These are phyloP conservation scores for Habroteleia sp. DNA, from an alignment of 2,888 invertebrate species.

Conservation along the genomic window DNA sequence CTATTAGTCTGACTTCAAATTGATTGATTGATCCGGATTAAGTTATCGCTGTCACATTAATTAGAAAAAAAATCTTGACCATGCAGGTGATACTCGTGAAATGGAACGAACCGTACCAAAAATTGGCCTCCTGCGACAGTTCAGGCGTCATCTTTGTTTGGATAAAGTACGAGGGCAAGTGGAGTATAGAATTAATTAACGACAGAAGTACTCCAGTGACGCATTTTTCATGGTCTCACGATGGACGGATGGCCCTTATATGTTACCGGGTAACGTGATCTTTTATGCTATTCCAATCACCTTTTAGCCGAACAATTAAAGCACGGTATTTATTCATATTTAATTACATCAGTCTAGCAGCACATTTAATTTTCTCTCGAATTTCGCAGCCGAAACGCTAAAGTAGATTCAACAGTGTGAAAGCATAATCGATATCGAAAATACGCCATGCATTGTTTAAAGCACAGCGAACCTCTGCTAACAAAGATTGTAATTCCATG, in stretches of 20 bases:
- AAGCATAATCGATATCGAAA: conserved; percentile 30
- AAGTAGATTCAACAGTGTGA: conserved; percentile 4
- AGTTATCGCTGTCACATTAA: neutral
- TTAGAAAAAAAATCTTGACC: conserved; percentile 11
- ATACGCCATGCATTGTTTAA: conserved; percentile 12
- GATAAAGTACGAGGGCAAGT: conserved; percentile 99
- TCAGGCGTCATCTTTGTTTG: conserved; percentile 99
- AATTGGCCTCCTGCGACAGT: conserved; percentile 98
- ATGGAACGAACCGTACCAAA: conserved; percentile 99
- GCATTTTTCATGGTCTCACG: conserved; percentile 99
- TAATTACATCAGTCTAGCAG: too few relatives aligned
- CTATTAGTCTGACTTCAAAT: too few relatives aligned
- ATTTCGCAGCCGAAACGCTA: neutral
- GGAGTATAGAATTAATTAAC: conserved; percentile 99
- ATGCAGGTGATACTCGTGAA: conserved; percentile 94
- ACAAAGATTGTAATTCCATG: conserved; percentile 21
- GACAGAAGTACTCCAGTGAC: conserved; percentile 98
- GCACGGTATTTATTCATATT: too few relatives aligned
- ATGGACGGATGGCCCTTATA: conserved; percentile 98
- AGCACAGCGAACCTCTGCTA: conserved; percentile 6
- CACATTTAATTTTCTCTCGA: neutral
- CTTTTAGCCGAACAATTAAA: too few relatives aligned
- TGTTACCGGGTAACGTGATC: conserved; percentile 96
- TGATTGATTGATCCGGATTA: too few relatives aligned
- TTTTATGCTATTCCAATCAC: too few relatives aligned